Percentiles rank a stretch among this genome's conserved stretches.
Evolutionary conservation across 2,797 vertebrate species (phyloP).

Genomic region (Sebastes taczanowskii): DNA sequence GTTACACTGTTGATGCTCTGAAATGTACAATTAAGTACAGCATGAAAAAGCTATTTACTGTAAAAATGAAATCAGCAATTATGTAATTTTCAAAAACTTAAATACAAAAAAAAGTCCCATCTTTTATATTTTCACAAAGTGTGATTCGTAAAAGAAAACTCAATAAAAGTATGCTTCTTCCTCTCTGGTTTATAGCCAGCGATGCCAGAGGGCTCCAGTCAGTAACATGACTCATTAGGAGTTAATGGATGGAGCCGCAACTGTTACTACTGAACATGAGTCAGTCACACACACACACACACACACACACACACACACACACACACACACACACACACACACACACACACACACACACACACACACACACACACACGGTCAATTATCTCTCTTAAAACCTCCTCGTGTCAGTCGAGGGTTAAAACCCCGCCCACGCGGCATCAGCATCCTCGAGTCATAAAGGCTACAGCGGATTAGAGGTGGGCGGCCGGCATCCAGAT

Average conservation of each 20-base stretch:
- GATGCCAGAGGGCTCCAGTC: neutral
- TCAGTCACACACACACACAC: neutral
- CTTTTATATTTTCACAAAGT: neutral
- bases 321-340: neutral
- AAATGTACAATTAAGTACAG: neutral
- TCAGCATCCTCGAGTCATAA: neutral
- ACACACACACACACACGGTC: neutral
- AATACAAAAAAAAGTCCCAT: neutral
- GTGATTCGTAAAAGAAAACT: neutral
- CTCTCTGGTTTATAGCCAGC: neutral
- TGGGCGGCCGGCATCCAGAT: conserved; percentile 13
- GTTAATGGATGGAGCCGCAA: conserved; percentile 23
- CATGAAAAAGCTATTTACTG: neutral
- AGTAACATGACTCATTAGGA: conserved; percentile 26
- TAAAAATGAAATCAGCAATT: neutral
- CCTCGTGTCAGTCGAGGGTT: conserved; percentile 7
- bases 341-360: neutral
- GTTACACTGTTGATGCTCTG: neutral
- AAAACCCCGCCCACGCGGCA: neutral
- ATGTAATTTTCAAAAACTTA: neutral
- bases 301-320: neutral
- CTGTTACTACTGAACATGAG: conserved; percentile 8
- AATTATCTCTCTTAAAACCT: conserved; percentile 8
- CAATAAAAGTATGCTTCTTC: neutral
- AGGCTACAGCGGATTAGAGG: conserved; percentile 14